Conservation (phyloP, 2,888 invertebrate genomes). For the Thymelicus lineola region DNA sequence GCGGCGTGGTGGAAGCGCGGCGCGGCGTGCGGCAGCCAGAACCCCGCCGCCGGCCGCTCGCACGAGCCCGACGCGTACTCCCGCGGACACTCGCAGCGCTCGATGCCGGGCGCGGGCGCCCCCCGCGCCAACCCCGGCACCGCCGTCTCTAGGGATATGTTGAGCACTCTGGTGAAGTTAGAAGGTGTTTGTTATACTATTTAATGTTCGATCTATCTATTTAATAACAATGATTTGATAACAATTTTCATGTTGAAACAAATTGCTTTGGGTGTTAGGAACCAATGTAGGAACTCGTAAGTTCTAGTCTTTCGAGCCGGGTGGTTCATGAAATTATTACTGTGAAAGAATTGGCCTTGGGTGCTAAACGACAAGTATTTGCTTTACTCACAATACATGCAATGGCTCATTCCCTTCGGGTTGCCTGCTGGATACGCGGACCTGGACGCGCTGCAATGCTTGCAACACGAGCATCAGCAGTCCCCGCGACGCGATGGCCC, state of each 20-base stretch:
- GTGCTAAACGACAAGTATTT: neutral
- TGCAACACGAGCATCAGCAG: conserved; percentile 97
- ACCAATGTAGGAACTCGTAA: too few relatives aligned
- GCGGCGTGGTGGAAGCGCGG: conserved; percentile 76
- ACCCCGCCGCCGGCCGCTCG: conserved; percentile 94
- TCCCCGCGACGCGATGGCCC: conserved; percentile 82
- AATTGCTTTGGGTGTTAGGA: too few relatives aligned
- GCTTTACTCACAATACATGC: conserved; percentile 65
- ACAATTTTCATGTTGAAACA: too few relatives aligned
- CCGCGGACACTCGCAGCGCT: conserved; percentile 93
- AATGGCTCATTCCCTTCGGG: conserved; percentile 60
- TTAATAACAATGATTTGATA: too few relatives aligned
- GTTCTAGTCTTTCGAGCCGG: too few relatives aligned
- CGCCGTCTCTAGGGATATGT: conserved; percentile 94
- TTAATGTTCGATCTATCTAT: neutral
- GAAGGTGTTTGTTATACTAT: conserved; percentile 6
- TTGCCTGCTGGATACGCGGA: conserved; percentile 86
- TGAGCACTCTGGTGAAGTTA: conserved; percentile 79
- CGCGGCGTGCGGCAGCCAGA: conserved; percentile 87
- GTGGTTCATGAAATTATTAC: too few relatives aligned
- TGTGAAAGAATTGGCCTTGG: too few relatives aligned
- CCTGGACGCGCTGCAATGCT: conserved; percentile 91
- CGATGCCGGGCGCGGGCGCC: conserved; percentile 92
- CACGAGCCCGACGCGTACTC: conserved; percentile 95
- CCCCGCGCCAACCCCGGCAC: conserved; percentile 88